phyloP scores from a whole-genome alignment of 2,113 vertebrate genomes.

The Dasyornis broadbenti region DNA sequence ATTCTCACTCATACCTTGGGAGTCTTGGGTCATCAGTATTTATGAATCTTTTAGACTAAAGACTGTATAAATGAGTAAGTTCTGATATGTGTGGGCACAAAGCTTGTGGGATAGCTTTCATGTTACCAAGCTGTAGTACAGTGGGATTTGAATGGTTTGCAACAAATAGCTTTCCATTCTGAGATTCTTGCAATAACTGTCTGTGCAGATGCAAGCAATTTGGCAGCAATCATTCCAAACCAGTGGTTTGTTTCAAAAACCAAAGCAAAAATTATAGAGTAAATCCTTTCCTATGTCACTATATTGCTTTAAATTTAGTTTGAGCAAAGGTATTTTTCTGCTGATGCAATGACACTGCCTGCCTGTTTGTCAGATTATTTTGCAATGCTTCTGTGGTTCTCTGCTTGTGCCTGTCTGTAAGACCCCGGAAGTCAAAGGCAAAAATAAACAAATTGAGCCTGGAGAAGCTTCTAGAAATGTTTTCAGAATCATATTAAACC shows the following conservation, averaged over 20 bases:
- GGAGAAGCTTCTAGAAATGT: not conserved
- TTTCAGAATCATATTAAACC: not conserved
- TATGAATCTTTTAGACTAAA: not conserved
- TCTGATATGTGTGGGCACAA: not conserved
- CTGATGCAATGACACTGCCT: not conserved
- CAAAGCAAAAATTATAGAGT: slow-evolving; percentile 33
- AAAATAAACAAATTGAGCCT: not conserved
- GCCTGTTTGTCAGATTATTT: not conserved
- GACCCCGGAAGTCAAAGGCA: not conserved
- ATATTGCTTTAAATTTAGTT: slow-evolving; percentile 37
- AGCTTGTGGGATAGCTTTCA: not conserved
- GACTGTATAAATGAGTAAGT: not conserved
- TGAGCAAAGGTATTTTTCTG: slow-evolving; percentile 23
- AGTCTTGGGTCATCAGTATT: not conserved
- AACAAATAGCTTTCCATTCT: slow-evolving; percentile 3
- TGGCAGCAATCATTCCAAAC: slow-evolving; percentile 40
- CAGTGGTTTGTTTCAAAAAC: slow-evolving; percentile 46
- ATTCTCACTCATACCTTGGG: not conserved
- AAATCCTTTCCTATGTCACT: not conserved
- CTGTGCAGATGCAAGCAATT: slow-evolving; percentile 36
- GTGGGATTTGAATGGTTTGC: not conserved
- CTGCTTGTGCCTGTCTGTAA: not conserved
- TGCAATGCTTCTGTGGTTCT: not conserved
- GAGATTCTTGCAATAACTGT: not conserved
- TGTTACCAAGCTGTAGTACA: not conserved